Conservation (phyloP, 1,140 invertebrate species). For the Popillia japonica region DNA sequence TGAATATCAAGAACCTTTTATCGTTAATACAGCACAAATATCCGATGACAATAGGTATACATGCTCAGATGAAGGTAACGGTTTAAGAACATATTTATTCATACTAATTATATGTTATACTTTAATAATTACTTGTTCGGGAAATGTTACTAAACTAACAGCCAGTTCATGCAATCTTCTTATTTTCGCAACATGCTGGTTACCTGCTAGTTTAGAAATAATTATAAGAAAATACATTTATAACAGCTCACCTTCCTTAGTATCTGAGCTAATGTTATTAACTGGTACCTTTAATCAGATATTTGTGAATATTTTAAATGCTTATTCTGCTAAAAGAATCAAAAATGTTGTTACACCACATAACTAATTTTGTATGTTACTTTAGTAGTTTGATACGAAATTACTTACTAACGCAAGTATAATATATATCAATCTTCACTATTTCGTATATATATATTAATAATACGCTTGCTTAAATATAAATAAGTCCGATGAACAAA, state of each 20-base stretch:
- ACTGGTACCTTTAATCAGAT: constrained; percentile 46
- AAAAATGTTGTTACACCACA: constrained; percentile 44
- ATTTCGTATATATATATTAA: not conserved
- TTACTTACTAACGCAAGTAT: not conserved
- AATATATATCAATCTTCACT: not conserved
- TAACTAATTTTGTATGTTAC: not conserved
- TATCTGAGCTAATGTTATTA: constrained; percentile 46
- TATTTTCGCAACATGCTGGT: constrained; percentile 43
- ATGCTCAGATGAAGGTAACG: constrained; percentile 39
- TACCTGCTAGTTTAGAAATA: constrained; percentile 44
- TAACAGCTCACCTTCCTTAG: constrained; percentile 36
- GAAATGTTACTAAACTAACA: constrained; percentile 14
- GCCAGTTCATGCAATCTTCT: constrained; percentile 24
- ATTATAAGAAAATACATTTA: constrained; percentile 42
- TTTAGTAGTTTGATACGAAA: not conserved
- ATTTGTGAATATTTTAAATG: constrained; percentile 41
- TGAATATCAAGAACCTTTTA: constrained; percentile 22
- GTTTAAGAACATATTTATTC: constrained; percentile 40
- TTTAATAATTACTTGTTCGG: constrained; percentile 40
- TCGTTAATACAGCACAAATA: not conserved
- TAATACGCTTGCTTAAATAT: not conserved
- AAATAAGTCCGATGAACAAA: not conserved
- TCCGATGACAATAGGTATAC: not conserved
- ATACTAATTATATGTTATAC: constrained; percentile 42
- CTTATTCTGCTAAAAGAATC: constrained; percentile 42